Percentiles rank a stretch among this genome's conserved stretches.
Conservation (phyloP, 2,797 vertebrate genomes). For the Hypotaenidia okinawae region DNA sequence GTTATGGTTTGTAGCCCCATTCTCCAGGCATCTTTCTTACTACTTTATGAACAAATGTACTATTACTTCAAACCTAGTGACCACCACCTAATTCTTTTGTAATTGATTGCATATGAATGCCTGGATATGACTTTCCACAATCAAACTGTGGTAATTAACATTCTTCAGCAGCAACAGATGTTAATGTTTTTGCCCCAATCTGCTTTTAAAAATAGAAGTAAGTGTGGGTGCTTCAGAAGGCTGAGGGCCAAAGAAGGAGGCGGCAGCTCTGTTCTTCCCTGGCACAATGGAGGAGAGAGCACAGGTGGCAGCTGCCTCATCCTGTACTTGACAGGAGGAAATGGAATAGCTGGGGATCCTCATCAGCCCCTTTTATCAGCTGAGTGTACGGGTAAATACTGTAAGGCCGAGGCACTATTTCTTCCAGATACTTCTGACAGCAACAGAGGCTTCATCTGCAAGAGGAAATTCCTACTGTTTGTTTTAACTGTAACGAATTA, state of each 20-base stretch:
- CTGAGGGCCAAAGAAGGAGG: background rate
- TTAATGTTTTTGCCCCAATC: background rate
- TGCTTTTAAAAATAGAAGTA: background rate
- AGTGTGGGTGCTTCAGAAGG: background rate
- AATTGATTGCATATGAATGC: background rate
- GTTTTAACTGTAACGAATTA: background rate
- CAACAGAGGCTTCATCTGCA: background rate
- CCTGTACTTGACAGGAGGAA: background rate
- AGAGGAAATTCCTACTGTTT: background rate
- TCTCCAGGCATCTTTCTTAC: background rate
- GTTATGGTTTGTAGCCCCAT: background rate
- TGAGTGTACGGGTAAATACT: background rate
- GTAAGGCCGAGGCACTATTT: rapidly evolving
- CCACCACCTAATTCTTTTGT: background rate
- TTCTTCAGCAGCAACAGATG: background rate
- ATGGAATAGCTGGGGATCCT: background rate
- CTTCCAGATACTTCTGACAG: background rate
- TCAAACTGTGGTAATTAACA: background rate
- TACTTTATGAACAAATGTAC: background rate
- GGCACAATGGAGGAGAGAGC: background rate
- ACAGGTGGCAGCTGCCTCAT: background rate
- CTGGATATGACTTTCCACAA: background rate
- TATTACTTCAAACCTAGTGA: background rate
- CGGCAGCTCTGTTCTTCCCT: background rate
- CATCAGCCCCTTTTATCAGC: background rate